Percentiles rank a stretch among this genome's conserved stretches.
These are phyloP conservation scores for Hystrix cristata DNA, from an alignment of 2,113 vertebrate species.

Conservation along the genomic window DNA sequence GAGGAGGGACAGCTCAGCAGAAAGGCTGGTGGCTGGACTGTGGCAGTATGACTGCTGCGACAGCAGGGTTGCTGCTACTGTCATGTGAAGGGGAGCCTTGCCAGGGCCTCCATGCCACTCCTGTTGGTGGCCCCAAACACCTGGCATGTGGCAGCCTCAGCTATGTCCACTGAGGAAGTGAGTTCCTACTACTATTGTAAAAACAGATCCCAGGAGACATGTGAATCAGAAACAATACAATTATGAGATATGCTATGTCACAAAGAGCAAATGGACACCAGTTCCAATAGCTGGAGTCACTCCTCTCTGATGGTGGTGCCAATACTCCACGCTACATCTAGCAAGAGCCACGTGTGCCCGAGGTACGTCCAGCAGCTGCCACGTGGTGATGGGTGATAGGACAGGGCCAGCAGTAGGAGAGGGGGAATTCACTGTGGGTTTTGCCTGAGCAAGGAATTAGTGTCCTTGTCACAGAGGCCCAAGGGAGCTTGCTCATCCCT, in stretches of 20 bases:
- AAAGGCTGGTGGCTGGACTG: background rate
- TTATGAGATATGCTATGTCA: rapidly evolving
- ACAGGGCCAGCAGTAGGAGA: background rate
- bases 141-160: background rate
- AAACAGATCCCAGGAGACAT: background rate
- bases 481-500: background rate
- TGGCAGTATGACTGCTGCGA: too few species aligned
- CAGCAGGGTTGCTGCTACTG: background rate
- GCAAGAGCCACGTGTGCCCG: rapidly evolving
- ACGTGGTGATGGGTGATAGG: rapidly evolving
- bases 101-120: background rate
- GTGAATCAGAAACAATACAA: background rate
- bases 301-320: background rate
- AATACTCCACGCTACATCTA: rapidly evolving
- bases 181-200: background rate
- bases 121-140: background rate
- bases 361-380: rapidly evolving
- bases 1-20: background rate
- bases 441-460: background rate
- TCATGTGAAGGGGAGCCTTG: rapidly evolving
- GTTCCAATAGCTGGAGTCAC: background rate
- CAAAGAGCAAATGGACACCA: background rate
- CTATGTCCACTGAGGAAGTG: background rate
- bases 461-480: background rate
- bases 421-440: too few species aligned